phyloP scores from a whole-genome alignment of 2,888 invertebrate species.

The Apeira syringaria region DNA sequence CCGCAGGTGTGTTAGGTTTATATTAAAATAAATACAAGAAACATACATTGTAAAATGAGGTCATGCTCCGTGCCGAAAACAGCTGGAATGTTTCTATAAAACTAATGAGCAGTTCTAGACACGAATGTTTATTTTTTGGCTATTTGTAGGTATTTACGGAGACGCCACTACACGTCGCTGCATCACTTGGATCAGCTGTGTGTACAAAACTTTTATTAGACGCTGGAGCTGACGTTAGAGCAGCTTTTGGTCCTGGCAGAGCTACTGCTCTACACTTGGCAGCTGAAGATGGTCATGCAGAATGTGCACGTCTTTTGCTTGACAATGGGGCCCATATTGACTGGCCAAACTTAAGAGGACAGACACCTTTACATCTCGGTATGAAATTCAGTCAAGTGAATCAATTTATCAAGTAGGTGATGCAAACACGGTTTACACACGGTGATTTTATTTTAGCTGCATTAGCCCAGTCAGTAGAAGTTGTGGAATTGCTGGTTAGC shows the following conservation, averaged over 20 bases:
- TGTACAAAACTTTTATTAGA: slow-evolving; percentile 89
- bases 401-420: too few relatives aligned
- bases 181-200: slow-evolving; percentile 87
- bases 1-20: slow-evolving; percentile 85
- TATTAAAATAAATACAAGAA: slow-evolving; percentile 10
- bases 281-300: slow-evolving; percentile 93
- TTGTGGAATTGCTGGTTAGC: slow-evolving; percentile 87
- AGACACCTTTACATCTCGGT: slow-evolving; percentile 92
- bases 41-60: slow-evolving; percentile 16
- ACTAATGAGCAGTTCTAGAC: slow-evolving; percentile 6
- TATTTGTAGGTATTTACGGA: slow-evolving; percentile 89
- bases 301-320: slow-evolving; percentile 88
- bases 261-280: slow-evolving; percentile 94
- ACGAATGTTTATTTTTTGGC: slow-evolving; percentile 3
- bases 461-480: slow-evolving; percentile 90
- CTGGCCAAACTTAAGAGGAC: slow-evolving; percentile 88
- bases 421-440: too few relatives aligned
- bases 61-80: slow-evolving; percentile 12
- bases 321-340: slow-evolving; percentile 91
- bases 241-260: slow-evolving; percentile 87
- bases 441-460: slow-evolving; percentile 81
- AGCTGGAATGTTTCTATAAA: slow-evolving; percentile 14
- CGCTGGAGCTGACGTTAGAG: slow-evolving; percentile 91
- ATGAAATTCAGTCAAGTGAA: slow-evolving; percentile 11
- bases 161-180: slow-evolving; percentile 92